Evolutionary conservation across 2,113 vertebrate species (phyloP).

Genomic region (Pangasianodon hypophthalmus): DNA sequence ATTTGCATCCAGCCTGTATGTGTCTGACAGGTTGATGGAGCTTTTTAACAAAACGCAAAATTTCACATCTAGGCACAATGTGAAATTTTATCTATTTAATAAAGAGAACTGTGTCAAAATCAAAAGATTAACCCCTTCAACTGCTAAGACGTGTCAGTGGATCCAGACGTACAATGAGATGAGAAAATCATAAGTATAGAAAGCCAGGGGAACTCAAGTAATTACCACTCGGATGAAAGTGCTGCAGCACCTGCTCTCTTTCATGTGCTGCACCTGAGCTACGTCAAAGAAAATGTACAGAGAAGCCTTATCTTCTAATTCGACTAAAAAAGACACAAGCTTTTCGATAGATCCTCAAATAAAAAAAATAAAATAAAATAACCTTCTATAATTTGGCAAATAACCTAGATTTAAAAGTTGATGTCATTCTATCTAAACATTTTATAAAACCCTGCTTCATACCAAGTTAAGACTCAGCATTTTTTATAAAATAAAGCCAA

Average conservation of each 20-base stretch:
- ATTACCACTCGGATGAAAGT: conserved; percentile 38
- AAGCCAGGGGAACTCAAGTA: conserved; percentile 30
- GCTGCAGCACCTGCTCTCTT: conserved; percentile 27
- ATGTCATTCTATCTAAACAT: neutral
- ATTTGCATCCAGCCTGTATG: neutral
- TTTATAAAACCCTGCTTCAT: neutral
- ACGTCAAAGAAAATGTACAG: neutral
- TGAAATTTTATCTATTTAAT: neutral
- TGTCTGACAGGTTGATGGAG: neutral
- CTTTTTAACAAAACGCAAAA: neutral
- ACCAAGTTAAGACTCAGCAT: neutral
- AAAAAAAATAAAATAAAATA: neutral
- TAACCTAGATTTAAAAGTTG: neutral
- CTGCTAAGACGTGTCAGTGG: neutral
- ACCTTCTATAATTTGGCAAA: neutral
- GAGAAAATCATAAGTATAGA: neutral
- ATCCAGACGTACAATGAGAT: neutral
- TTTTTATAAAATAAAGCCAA: neutral
- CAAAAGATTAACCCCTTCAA: neutral
- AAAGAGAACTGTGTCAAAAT: neutral
- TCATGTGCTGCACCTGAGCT: conserved; percentile 36
- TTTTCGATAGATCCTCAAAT: neutral
- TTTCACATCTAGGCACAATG: neutral
- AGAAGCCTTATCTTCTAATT: neutral
- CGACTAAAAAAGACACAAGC: neutral